These are phyloP conservation scores for Andrena hattorfiana DNA, from an alignment of 2,888 invertebrate species.

Conservation along the genomic window DNA sequence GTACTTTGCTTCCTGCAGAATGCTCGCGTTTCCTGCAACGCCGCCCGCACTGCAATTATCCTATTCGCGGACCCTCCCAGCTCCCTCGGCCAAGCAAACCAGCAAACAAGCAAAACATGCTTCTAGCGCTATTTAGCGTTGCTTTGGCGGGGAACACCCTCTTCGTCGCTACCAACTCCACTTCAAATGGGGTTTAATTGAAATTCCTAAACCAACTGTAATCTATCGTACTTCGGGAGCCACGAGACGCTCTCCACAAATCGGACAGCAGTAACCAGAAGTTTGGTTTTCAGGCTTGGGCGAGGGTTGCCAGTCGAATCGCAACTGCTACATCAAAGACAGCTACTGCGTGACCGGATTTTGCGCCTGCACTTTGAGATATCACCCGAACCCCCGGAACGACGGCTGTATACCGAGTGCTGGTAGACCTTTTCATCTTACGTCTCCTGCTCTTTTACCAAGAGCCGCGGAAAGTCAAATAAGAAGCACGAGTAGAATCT, in stretches of 20 bases:
- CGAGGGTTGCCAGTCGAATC: constrained; percentile 78
- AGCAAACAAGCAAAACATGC: not conserved
- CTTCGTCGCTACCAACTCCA: not conserved
- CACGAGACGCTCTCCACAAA: too few species aligned
- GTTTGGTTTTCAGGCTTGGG: constrained; percentile 76
- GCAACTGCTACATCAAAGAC: constrained; percentile 81
- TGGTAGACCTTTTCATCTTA: constrained; percentile 69
- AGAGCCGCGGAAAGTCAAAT: too few species aligned
- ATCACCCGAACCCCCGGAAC: constrained; percentile 79
- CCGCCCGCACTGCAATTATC: not conserved
- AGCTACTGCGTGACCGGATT: constrained; percentile 80
- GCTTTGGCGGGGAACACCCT: not conserved
- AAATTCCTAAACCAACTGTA: not conserved
- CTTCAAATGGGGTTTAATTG: not conserved
- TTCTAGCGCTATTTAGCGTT: not conserved
- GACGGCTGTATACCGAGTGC: constrained; percentile 79
- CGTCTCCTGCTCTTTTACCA: not conserved
- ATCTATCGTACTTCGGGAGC: not conserved
- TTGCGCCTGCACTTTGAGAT: constrained; percentile 80
- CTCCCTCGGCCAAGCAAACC: not conserved
- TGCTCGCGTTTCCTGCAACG: constrained; percentile 24
- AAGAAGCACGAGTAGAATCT: not conserved
- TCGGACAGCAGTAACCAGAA: not conserved
- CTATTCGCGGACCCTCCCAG: not conserved
- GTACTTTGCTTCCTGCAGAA: constrained; percentile 27